These are phyloP conservation scores for Brachyhypopomus gauderio DNA, from an alignment of 2,113 vertebrate genomes.

Conservation along the genomic window DNA sequence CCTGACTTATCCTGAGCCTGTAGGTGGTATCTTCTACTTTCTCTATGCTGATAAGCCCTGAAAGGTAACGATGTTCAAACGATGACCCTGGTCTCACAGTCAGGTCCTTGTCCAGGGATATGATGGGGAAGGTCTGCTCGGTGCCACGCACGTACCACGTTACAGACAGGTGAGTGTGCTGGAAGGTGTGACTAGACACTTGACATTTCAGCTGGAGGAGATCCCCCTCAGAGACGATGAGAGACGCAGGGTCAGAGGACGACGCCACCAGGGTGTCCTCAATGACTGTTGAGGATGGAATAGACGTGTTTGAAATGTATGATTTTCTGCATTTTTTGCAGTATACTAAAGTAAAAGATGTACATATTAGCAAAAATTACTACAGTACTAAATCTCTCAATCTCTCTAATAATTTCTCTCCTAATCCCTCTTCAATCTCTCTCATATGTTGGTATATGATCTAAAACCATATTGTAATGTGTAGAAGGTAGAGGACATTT, in stretches of 20 bases:
- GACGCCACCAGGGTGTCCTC: slow-evolving; percentile 79
- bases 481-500: slow-evolving; percentile 42
- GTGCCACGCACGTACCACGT: slow-evolving; percentile 76
- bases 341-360: too few species aligned
- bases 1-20: slow-evolving; percentile 70
- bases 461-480: too few species aligned
- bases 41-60: slow-evolving; percentile 71
- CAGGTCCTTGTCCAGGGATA: slow-evolving; percentile 84
- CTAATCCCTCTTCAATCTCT: too few species aligned
- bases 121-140: slow-evolving; percentile 61
- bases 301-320: neutral
- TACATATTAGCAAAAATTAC: too few species aligned
- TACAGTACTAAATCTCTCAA: too few species aligned
- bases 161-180: slow-evolving; percentile 90
- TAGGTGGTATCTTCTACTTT: slow-evolving; percentile 77
- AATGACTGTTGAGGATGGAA: slow-evolving; percentile 76
- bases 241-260: slow-evolving; percentile 58
- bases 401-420: too few species aligned
- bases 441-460: too few species aligned
- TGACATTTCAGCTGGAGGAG: slow-evolving; percentile 77
- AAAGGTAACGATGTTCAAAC: slow-evolving; percentile 73
- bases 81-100: slow-evolving; percentile 73
- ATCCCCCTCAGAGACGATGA: slow-evolving; percentile 72
- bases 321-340: too few species aligned
- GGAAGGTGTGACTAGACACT: slow-evolving; percentile 80